Conservation (phyloP, 2,113 vertebrate genomes). For the Aythya baeri region DNA sequence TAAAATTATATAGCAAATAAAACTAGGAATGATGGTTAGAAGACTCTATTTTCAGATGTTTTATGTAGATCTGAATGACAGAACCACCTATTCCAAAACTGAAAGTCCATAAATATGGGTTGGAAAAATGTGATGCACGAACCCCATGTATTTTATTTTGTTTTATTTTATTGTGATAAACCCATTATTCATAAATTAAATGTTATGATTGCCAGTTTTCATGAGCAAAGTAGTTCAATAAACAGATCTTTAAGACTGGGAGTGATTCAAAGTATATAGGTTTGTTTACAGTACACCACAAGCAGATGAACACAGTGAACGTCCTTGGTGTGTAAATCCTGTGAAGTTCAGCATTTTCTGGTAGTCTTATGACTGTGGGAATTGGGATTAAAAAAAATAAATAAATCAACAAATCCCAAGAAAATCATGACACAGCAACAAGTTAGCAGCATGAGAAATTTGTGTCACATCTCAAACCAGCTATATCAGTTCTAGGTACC, state of each 20-base stretch:
- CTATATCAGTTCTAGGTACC: neutral
- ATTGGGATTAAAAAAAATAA: neutral
- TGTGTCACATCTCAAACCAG: neutral
- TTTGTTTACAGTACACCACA: neutral
- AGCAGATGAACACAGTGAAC: neutral
- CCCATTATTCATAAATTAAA: neutral
- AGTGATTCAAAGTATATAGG: neutral
- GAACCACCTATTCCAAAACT: neutral
- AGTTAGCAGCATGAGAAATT: neutral
- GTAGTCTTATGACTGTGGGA: neutral
- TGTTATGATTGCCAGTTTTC: neutral
- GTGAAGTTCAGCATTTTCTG: neutral
- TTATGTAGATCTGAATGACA: neutral
- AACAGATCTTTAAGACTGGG: neutral
- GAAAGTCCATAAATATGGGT: neutral
- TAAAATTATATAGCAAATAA: neutral
- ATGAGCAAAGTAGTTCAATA: neutral
- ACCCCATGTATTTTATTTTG: neutral
- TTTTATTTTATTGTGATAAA: neutral
- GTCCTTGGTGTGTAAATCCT: neutral
- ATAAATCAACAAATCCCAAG: neutral
- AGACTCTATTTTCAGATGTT: neutral
- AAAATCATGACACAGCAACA: neutral
- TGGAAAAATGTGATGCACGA: neutral
- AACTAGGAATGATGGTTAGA: neutral